Conservation (phyloP, 2,888 invertebrate species). For the Cynaeus angustus region DNA sequence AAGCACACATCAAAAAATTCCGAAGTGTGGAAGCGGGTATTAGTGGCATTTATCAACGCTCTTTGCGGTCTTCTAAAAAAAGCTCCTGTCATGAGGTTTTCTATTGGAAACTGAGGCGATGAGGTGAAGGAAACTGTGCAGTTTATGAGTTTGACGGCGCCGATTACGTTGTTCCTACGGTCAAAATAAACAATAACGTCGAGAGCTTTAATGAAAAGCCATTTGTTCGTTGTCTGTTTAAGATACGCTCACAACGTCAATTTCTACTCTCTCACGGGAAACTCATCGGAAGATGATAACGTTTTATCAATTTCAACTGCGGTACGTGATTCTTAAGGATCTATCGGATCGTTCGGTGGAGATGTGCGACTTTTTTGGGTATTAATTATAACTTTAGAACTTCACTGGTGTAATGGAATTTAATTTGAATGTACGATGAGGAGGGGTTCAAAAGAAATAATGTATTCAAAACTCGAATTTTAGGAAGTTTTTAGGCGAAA, state of each 20-base stretch:
- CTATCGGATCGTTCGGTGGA: constrained; percentile 5
- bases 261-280: constrained; percentile 39
- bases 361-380: constrained; percentile 33
- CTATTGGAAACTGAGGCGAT: constrained; percentile 33
- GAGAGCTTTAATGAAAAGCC: constrained; percentile 54
- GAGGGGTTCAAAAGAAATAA: constrained; percentile 22
- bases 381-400: constrained; percentile 39
- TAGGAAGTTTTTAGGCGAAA: background rate
- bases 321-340: constrained; percentile 7
- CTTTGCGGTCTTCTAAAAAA: constrained; percentile 30
- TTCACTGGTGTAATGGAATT: constrained; percentile 31
- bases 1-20: constrained; percentile 26
- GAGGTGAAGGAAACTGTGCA: constrained; percentile 34
- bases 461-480: constrained; percentile 21
- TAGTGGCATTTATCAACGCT: constrained; percentile 38
- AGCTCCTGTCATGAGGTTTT: constrained; percentile 26
- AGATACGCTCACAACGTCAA: constrained; percentile 49
- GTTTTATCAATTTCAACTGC: constrained; percentile 35
- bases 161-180: constrained; percentile 49
- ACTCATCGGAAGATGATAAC: constrained; percentile 41
- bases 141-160: constrained; percentile 45
- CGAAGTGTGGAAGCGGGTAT: constrained; percentile 11
- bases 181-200: constrained; percentile 51
- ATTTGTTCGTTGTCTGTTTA: constrained; percentile 52
- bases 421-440: constrained; percentile 42